Evolutionary conservation across 2,113 vertebrate genomes (phyloP).

Genomic region (Thinocorus orbignyianus): DNA sequence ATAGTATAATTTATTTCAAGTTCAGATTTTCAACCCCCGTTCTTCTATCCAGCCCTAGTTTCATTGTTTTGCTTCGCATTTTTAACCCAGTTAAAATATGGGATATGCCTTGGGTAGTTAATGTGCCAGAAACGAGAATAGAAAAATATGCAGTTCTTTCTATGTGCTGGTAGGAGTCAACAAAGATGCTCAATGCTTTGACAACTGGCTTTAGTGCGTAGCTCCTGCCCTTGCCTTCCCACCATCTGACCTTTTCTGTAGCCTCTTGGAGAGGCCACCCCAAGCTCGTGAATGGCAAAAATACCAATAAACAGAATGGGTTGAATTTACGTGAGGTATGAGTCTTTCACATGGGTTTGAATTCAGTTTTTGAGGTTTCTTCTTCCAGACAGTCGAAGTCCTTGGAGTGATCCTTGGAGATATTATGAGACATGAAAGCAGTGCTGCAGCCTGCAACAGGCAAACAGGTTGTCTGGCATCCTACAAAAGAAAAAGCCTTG

Average conservation of each 20-base stretch:
- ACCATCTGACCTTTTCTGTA: not conserved
- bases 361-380: not conserved
- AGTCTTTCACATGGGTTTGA: not conserved
- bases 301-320: not conserved
- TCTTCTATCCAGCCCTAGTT: not conserved
- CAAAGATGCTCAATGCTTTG: not conserved
- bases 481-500: not conserved
- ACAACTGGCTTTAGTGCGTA: not conserved
- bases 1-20: not conserved
- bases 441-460: not conserved
- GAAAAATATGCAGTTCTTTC: not conserved
- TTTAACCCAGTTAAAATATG: not conserved
- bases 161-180: not conserved
- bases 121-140: not conserved
- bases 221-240: not conserved
- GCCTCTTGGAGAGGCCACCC: not conserved
- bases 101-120: not conserved
- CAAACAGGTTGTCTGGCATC: not conserved
- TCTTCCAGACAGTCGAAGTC: not conserved
- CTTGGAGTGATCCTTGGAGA: not conserved
- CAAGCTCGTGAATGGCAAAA: not conserved
- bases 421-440: accelerated
- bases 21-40: not conserved
- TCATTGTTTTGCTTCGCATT: not conserved
- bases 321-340: accelerated